Conservation (phyloP, 2,113 vertebrate species). For the Eubucco bourcierii region DNA sequence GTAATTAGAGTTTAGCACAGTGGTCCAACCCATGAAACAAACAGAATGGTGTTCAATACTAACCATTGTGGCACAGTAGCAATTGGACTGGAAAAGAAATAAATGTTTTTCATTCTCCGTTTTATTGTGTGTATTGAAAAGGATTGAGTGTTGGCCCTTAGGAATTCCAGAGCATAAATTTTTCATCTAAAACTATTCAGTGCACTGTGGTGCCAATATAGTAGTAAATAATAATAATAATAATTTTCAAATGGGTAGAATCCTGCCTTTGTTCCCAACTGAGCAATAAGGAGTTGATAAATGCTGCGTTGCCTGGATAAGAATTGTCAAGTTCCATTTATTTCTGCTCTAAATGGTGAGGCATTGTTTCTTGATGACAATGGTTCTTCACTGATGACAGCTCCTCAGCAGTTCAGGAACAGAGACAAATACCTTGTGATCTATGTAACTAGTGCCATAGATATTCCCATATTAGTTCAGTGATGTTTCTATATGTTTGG, state of each 20-base stretch:
- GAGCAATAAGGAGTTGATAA: conserved; percentile 52
- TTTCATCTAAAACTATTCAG: conserved; percentile 34
- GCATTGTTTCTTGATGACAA: conserved; percentile 39
- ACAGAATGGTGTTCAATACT: not conserved
- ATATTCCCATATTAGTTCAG: not conserved
- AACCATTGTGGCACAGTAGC: not conserved
- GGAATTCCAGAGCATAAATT: conserved; percentile 46
- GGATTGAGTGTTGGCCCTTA: conserved; percentile 31
- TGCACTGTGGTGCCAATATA: conserved; percentile 38
- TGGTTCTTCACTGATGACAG: conserved; percentile 45
- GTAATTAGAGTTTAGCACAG: conserved; percentile 5
- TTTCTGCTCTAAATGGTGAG: conserved; percentile 41
- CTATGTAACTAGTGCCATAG: not conserved
- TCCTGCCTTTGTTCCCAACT: conserved; percentile 38
- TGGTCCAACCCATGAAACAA: not conserved
- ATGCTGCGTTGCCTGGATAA: conserved; percentile 26
- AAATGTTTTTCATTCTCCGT: conserved; percentile 33
- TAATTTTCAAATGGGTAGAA: conserved; percentile 61
- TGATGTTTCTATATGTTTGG: not conserved
- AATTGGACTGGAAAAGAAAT: conserved; percentile 1
- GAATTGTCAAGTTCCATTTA: conserved; percentile 52
- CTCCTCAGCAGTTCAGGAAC: not conserved
- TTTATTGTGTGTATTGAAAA: conserved; percentile 36
- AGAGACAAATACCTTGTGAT: conserved; percentile 18
- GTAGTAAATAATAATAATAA: conserved; percentile 64